Conservation (phyloP, 2,113 vertebrate species). For the Poicephalus gulielmi region DNA sequence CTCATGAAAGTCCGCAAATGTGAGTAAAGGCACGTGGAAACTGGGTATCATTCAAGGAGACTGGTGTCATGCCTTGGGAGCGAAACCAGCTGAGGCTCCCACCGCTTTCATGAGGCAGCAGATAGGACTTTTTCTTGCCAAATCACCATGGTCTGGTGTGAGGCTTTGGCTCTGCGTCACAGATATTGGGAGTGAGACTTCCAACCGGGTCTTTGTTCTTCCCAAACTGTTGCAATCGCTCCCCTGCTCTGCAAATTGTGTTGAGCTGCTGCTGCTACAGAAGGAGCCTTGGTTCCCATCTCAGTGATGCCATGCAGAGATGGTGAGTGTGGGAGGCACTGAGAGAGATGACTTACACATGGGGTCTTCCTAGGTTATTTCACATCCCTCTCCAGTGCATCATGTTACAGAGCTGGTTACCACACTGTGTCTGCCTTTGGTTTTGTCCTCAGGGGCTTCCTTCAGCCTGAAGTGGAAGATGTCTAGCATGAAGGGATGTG, state of each 20-base stretch:
- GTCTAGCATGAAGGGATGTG: fast-evolving
- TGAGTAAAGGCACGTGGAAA: neutral
- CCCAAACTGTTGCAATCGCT: neutral
- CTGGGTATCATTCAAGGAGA: neutral
- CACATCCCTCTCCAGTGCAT: neutral
- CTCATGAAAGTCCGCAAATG: slow-evolving; percentile 20
- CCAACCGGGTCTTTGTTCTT: slow-evolving; percentile 4
- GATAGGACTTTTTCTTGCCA: neutral
- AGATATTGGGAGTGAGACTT: slow-evolving; percentile 11
- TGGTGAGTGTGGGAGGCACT: fast-evolving
- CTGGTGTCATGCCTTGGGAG: neutral
- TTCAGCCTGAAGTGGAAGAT: neutral
- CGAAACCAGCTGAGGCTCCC: neutral
- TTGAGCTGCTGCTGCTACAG: neutral
- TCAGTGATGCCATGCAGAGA: fast-evolving
- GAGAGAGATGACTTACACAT: fast-evolving
- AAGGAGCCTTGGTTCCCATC: neutral
- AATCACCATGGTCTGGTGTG: neutral
- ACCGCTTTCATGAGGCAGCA: fast-evolving
- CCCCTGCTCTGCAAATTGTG: neutral
- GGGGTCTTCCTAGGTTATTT: neutral
- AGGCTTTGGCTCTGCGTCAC: neutral
- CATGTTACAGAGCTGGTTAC: fast-evolving
- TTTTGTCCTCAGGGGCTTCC: neutral
- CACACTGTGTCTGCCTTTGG: neutral